Conservation (phyloP, 2,888 invertebrate genomes). For the Ypsolopha sequella region DNA sequence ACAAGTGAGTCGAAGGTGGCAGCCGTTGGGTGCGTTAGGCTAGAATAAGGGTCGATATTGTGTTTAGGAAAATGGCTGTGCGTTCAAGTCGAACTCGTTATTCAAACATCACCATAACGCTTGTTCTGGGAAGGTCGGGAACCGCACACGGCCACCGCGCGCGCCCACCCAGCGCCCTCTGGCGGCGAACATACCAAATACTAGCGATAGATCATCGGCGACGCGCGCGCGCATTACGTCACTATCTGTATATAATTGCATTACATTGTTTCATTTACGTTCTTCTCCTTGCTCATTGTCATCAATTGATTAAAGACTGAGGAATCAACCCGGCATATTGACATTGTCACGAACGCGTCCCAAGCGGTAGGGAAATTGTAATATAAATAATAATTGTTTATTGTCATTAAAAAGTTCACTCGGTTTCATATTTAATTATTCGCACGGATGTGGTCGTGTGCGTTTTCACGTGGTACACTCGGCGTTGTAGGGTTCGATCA, state of each 20-base stretch:
- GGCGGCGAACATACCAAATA: not conserved
- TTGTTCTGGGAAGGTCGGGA: slow-evolving; percentile 23
- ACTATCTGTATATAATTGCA: slow-evolving; percentile 64
- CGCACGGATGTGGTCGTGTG: slow-evolving; percentile 24
- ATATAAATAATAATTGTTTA: slow-evolving; percentile 49
- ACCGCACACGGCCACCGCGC: slow-evolving; percentile 22
- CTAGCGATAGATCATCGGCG: slow-evolving; percentile 1
- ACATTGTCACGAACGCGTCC: slow-evolving; percentile 65
- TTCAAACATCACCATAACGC: slow-evolving; percentile 31
- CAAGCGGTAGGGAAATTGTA: slow-evolving; percentile 50
- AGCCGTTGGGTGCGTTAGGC: slow-evolving; percentile 49
- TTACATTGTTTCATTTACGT: slow-evolving; percentile 65
- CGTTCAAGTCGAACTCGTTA: slow-evolving; percentile 44
- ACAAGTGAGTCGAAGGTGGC: slow-evolving; percentile 28
- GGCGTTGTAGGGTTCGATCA: slow-evolving; percentile 11
- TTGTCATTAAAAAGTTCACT: slow-evolving; percentile 42
- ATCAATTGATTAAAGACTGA: slow-evolving; percentile 71
- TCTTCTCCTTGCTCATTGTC: slow-evolving; percentile 66
- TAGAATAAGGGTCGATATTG: slow-evolving; percentile 48
- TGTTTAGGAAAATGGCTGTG: slow-evolving; percentile 63
- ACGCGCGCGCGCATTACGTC: slow-evolving; percentile 16
- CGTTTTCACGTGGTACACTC: slow-evolving; percentile 26
- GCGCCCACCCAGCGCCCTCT: slow-evolving; percentile 12
- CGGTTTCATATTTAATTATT: slow-evolving; percentile 34
- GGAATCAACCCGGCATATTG: slow-evolving; percentile 67